phyloP scores from a whole-genome alignment of 1,140 invertebrate genomes.

The Daktulosphaira vitifoliae region DNA sequence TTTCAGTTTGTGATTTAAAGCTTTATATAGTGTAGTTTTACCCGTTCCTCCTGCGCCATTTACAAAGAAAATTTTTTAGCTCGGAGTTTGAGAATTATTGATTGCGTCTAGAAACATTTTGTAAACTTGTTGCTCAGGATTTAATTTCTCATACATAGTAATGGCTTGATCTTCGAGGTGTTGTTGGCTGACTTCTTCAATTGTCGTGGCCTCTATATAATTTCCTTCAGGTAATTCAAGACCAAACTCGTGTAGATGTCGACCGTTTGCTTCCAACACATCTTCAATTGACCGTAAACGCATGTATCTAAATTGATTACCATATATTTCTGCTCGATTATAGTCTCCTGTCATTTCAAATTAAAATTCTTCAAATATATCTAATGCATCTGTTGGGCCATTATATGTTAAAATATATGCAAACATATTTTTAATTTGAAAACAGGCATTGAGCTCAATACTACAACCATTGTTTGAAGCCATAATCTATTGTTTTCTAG shows the following conservation, averaged over 20 bases:
- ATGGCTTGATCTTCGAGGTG: constrained; percentile 37
- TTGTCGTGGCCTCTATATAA: background rate
- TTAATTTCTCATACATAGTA: background rate
- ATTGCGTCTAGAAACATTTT: background rate
- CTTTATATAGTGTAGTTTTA: constrained; percentile 38
- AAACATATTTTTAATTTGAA: background rate
- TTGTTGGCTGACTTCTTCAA: constrained; percentile 41
- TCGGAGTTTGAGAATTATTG: background rate
- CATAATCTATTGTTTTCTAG: constrained; percentile 40
- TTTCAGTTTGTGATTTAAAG: constrained; percentile 33
- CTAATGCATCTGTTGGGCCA: background rate
- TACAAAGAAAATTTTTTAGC: constrained; percentile 36
- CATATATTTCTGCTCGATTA: background rate
- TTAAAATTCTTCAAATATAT: background rate
- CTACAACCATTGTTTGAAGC: background rate
- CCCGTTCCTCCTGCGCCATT: constrained; percentile 41
- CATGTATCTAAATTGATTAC: background rate
- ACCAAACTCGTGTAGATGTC: background rate
- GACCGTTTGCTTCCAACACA: background rate
- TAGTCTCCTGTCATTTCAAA: background rate
- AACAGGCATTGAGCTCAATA: background rate
- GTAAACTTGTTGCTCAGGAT: background rate
- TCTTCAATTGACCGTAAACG: background rate
- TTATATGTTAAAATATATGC: background rate
- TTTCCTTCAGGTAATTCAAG: background rate